Evolutionary conservation across 1,140 invertebrate species (phyloP), one percentile per base, ranked within the genome.

Genomic region (Procambarus clarkii): DNA sequence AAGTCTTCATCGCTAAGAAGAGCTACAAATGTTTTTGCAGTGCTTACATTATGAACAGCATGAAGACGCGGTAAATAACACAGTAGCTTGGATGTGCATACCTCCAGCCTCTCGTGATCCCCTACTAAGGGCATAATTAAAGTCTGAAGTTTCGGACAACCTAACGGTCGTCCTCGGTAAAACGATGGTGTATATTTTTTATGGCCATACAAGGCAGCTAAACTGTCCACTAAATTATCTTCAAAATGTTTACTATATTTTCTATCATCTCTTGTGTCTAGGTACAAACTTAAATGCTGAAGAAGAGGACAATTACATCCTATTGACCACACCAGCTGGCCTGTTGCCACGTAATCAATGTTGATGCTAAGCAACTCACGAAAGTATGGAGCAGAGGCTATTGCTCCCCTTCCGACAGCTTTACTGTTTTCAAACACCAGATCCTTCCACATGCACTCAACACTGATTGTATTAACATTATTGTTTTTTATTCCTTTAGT

Each of bases 161-260:
- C 78, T 44, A 46, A 13, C 9, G 78, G 44, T 44, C 48, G 24
- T 80, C 78, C 78, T 21, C 48, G 78, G 18, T 48, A 80, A 21
- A 46, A 80, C 7, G 78, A 21, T 80, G 78, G 78, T 7, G 78
- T 80, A 48, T 13, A 24, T 50, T 48, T 50, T 18, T 80, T 80
- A 50, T 80, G 78, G n/a, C 78, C 46, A 80, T 54, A 80, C 46
- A 80, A 50, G 50, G 78, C 9, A 2, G 45, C 18, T 50, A 80
- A 50, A 80, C 78, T 50, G 13, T 13, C 50, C 9, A 80, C 44
- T 50, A 80, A 50, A 13, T 80, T 21, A 46, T 48, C 78, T 50
- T 80, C 78, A 80, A 80, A 80, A 50, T 50, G 78, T 50, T 44
- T 50, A 50, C 21, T 80, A 50, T 80, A 80, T 80, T 21, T 80